A percentile compares a stretch with the other conserved stretches of the same genome.
Conservation (phyloP, 2,797 vertebrate genomes). For the Cirrhinus mrigala region DNA sequence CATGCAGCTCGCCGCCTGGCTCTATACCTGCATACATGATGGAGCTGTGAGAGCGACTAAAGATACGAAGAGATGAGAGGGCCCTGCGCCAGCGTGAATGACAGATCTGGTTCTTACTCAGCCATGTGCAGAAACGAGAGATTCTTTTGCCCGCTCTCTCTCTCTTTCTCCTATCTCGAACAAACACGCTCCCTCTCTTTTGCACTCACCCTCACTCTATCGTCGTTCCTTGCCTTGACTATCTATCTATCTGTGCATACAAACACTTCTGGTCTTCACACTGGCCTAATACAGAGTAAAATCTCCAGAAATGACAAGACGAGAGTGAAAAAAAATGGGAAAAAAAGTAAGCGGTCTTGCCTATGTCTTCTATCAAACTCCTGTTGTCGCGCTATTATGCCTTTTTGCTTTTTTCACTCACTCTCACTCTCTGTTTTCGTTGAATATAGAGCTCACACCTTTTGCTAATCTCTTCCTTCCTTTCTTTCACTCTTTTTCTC, state of each 20-base stretch:
- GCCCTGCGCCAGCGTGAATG: slow-evolving; percentile 70
- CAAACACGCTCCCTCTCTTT: slow-evolving; percentile 15
- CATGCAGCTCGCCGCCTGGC: slow-evolving; percentile 44
- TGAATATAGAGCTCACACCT: slow-evolving; percentile 43
- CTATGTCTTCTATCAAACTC: slow-evolving; percentile 37
- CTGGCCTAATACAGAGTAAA: slow-evolving; percentile 7
- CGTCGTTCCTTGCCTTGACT: slow-evolving; percentile 25
- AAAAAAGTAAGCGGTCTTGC: background rate
- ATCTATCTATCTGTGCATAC: slow-evolving; percentile 28
- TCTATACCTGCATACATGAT: slow-evolving; percentile 69
- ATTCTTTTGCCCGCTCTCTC: slow-evolving; percentile 59
- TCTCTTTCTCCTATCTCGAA: slow-evolving; percentile 49
- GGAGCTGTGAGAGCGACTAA: slow-evolving; percentile 51
- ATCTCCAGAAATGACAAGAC: slow-evolving; percentile 19
- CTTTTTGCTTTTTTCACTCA: slow-evolving; percentile 45
- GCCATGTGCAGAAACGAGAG: slow-evolving; percentile 56
- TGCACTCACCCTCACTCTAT: slow-evolving; percentile 43
- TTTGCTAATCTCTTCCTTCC: slow-evolving; percentile 50
- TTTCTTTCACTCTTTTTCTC: slow-evolving; percentile 55
- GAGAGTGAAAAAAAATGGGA: background rate
- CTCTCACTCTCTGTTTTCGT: slow-evolving; percentile 44
- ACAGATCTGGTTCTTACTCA: slow-evolving; percentile 74
- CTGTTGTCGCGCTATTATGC: slow-evolving; percentile 25
- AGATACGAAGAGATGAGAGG: slow-evolving; percentile 66
- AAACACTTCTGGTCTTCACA: slow-evolving; percentile 30